Conservation (phyloP, 2,888 invertebrate species). For the Apotomis turbidana region DNA sequence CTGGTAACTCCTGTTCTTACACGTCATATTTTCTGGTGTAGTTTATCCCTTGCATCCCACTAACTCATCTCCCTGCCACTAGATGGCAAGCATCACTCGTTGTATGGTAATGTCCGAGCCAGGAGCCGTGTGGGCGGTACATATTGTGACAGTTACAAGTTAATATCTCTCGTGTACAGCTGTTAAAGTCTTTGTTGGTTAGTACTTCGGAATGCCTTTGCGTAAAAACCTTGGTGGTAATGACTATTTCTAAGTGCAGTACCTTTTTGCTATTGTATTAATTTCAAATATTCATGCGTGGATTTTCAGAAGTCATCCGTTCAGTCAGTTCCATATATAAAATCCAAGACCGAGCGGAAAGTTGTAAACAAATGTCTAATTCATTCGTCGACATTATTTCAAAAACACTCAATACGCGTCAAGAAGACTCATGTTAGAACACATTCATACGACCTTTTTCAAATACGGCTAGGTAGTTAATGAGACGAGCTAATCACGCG, state of each 20-base stretch:
- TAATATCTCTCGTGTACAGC: constrained; percentile 15
- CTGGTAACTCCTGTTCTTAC: no score
- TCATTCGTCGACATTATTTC: no score
- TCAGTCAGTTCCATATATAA: no score
- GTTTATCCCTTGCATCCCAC: constrained; percentile 9
- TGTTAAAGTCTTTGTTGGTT: constrained; percentile 9
- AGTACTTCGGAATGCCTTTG: not conserved
- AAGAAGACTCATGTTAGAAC: not conserved
- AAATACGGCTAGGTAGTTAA: constrained; percentile 4
- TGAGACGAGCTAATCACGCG: constrained; percentile 37
- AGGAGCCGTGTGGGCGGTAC: constrained; percentile 41
- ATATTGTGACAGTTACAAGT: constrained; percentile 25
- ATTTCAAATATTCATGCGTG: no score
- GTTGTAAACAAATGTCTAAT: no score
- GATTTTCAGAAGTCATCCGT: no score
- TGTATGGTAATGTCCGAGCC: constrained; percentile 27
- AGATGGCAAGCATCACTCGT: constrained; percentile 8
- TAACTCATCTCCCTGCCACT: not conserved
- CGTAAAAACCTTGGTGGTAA: not conserved
- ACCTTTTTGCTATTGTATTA: no score
- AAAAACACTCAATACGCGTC: no score
- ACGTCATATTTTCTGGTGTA: not conserved
- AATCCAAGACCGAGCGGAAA: no score
- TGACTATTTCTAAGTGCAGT: no score
- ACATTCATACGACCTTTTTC: not conserved